Evolutionary conservation across 1,140 invertebrate genomes (phyloP).

Genomic region (Meloidogyne floridensis): DNA sequence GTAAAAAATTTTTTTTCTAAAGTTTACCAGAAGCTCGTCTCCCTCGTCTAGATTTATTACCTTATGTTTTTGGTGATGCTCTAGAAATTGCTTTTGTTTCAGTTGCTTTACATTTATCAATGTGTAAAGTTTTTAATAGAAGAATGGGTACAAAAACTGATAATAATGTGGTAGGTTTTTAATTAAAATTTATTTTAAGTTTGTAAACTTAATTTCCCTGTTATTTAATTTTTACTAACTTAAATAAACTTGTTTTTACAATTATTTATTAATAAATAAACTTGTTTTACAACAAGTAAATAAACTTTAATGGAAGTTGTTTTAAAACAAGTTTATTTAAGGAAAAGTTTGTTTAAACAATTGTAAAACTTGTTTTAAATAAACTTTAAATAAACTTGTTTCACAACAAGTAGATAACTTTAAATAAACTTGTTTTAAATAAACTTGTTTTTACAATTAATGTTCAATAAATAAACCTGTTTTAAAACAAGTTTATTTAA

Average conservation of each 20-base stretch:
- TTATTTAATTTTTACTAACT: background rate
- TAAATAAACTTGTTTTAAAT: too few species aligned
- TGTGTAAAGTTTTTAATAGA: slow-evolving; percentile 70
- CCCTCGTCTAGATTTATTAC: slow-evolving; percentile 65
- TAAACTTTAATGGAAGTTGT: too few species aligned
- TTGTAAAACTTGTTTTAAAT: background rate
- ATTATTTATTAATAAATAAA: too few species aligned
- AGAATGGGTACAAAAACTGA: slow-evolving; percentile 70
- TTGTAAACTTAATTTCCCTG: background rate
- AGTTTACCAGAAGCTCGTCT: slow-evolving; percentile 64
- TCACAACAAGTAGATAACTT: too few species aligned
- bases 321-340: too few species aligned
- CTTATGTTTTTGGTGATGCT: slow-evolving; percentile 58
- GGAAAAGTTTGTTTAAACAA: too few species aligned
- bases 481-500: too few species aligned
- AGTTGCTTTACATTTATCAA: slow-evolving; percentile 71
- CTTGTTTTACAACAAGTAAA: too few species aligned
- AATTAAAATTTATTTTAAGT: background rate
- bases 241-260: too few species aligned
- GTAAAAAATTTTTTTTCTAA: slow-evolving; percentile 4
- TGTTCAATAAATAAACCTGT: too few species aligned
- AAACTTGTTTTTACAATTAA: too few species aligned
- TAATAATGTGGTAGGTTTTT: slow-evolving; percentile 68
- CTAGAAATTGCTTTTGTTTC: slow-evolving; percentile 70
- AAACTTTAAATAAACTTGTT: background rate